Percentiles rank a stretch among this genome's conserved stretches.
Evolutionary conservation across 1,140 invertebrate genomes (phyloP).

Genomic region (Vanessa tameamea): DNA sequence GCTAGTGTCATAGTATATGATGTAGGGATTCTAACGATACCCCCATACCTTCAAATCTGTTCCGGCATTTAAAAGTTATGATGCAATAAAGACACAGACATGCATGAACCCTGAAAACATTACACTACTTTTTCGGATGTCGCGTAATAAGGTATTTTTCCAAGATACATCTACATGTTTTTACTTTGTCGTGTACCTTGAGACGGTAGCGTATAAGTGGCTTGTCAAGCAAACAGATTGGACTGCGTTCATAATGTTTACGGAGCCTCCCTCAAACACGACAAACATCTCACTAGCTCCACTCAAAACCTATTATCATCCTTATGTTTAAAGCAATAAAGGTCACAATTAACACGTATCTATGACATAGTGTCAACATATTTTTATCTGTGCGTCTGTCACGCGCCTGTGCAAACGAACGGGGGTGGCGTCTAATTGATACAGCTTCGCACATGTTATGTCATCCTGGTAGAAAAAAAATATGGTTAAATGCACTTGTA

Average conservation of each 20-base stretch:
- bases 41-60: too few species aligned
- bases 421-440: slow-evolving; percentile 68
- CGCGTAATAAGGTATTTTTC: not conserved
- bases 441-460: slow-evolving; percentile 41
- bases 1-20: too few species aligned
- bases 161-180: not conserved
- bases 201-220: slow-evolving; percentile 51
- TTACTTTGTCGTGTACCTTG: not conserved
- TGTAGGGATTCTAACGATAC: too few species aligned
- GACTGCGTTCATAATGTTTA: slow-evolving; percentile 47
- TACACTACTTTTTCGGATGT: too few species aligned
- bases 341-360: not conserved
- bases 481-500: slow-evolving; percentile 27
- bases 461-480: not conserved
- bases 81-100: too few species aligned
- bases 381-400: slow-evolving; percentile 67
- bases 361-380: slow-evolving; percentile 52
- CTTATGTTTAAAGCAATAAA: not conserved
- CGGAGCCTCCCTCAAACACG: slow-evolving; percentile 42
- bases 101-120: too few species aligned
- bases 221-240: slow-evolving; percentile 45
- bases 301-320: not conserved
- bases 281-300: slow-evolving; percentile 38
- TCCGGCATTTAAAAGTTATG: too few species aligned
- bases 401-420: slow-evolving; percentile 58